Base-by-base conservation (phyloP, 2,888 invertebrate species). In the Bembecia ichneumoniformis region DNA sequence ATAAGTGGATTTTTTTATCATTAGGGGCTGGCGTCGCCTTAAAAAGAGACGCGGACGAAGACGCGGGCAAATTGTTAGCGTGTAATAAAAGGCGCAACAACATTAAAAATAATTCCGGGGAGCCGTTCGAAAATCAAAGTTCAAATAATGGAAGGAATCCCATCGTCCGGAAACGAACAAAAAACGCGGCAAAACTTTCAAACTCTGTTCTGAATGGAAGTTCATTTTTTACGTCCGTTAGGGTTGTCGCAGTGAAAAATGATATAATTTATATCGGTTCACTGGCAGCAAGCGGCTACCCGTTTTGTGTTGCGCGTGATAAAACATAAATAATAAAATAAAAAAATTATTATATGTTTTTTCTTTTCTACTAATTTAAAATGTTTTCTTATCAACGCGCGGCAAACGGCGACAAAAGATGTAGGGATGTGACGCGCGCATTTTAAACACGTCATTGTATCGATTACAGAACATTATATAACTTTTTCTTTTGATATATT, bases 331-430 rank as follows among this genome's bases (percentile, higher is more conserved):
- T 78, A 82, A 84, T 79, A 75, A 74, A 82, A 83, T 78, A 75
- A 74, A 78, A 72, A 71, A 77, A 74, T 71, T 76, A 72, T 74
- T 75, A 76, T 72, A 78, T 73, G 82, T 83, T 51, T 83, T 77
- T 80, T 80, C 76, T 79, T 74, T 75, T 70, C 81, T 78, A 86
- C 86, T 86, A 86, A 87, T 87, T 87, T 86, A 83, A 82, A 86
- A 87, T 84, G 86, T 86, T 86, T 80, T 77, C 84, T 84, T 87
- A 87, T 87, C 87, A 87, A 82, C 86, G 82, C 77, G 77, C 82
- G 81, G 80, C 63, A 70, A 75, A 80, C 69, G 72, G 72, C 76
- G 74, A 84, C 83, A 82, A 82, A 83, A 78, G 81, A 58, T 52
- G 52, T 74, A 77, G 77, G 52, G 81, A 58, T 71, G 81, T 46